Conservation (phyloP, 2,113 vertebrate species). For the Montifringilla adamsi region DNA sequence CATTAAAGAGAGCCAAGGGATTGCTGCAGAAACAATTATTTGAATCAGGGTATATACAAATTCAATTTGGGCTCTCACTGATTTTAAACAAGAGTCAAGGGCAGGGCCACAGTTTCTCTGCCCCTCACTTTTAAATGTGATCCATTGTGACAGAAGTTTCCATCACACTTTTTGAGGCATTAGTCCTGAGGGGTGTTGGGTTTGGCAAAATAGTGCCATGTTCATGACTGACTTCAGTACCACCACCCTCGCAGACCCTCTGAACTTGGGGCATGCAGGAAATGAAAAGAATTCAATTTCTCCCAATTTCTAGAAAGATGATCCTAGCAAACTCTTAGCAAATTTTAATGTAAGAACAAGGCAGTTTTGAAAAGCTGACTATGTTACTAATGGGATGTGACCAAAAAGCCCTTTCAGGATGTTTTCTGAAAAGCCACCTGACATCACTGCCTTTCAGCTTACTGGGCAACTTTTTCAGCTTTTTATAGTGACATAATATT, state of each 20-base stretch:
- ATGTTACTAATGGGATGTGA: background rate
- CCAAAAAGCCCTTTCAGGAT: background rate
- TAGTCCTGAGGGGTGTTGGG: background rate
- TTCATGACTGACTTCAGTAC: background rate
- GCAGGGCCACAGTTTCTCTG: background rate
- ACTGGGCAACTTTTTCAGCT: background rate
- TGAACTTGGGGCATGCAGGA: background rate
- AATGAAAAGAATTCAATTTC: background rate
- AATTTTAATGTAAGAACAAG: background rate
- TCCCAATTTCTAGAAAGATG: background rate
- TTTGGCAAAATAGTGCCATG: background rate
- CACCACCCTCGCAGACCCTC: rapidly evolving
- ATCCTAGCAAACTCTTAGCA: background rate
- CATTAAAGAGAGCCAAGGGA: background rate
- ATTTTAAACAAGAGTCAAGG: background rate
- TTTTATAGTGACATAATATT: background rate
- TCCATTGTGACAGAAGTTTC: background rate
- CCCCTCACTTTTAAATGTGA: background rate
- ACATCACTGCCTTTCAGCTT: background rate
- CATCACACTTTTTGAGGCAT: background rate
- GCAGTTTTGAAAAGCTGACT: background rate
- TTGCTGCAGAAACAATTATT: background rate
- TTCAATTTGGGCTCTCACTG: background rate
- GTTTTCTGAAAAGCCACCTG: background rate
- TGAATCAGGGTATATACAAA: background rate